phyloP scores from a whole-genome alignment of 2,113 vertebrate genomes.

The Bambusicola thoracicus region DNA sequence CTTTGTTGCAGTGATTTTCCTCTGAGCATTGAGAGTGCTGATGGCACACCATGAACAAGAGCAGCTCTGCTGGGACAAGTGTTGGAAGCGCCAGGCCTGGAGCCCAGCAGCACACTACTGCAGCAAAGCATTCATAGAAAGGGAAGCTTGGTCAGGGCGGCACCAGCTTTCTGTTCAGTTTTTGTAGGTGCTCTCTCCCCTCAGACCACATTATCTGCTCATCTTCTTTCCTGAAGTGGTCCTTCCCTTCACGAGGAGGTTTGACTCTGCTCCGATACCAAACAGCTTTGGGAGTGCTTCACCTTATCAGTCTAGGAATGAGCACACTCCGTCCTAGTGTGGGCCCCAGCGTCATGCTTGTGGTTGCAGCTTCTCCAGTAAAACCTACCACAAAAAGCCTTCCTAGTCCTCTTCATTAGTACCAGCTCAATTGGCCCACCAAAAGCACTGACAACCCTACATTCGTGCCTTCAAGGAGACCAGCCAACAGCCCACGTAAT shows the following conservation, averaged over 20 bases:
- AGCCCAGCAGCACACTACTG: background rate
- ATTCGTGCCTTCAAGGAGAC: background rate
- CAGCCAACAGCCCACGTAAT: background rate
- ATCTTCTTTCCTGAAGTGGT: background rate
- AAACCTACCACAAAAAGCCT: background rate
- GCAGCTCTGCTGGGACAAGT: background rate
- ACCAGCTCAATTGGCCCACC: background rate
- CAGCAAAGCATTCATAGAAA: background rate
- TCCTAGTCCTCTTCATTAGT: background rate
- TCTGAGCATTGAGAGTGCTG: background rate
- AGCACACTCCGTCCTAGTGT: accelerated
- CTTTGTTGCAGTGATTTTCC: slow-evolving; percentile 28
- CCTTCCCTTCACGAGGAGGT: background rate
- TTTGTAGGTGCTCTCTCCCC: background rate
- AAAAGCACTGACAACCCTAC: background rate
- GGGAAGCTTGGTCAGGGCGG: background rate
- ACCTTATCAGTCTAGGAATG: background rate
- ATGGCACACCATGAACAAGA: background rate
- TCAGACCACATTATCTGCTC: background rate
- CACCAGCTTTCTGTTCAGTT: background rate
- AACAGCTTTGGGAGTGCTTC: background rate
- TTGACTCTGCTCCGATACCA: background rate
- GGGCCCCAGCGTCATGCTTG: accelerated
- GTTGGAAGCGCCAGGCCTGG: background rate
- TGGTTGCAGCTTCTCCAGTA: background rate